Evolutionary conservation across 2,113 vertebrate genomes (phyloP).

Genomic region (Scomber colias): DNA sequence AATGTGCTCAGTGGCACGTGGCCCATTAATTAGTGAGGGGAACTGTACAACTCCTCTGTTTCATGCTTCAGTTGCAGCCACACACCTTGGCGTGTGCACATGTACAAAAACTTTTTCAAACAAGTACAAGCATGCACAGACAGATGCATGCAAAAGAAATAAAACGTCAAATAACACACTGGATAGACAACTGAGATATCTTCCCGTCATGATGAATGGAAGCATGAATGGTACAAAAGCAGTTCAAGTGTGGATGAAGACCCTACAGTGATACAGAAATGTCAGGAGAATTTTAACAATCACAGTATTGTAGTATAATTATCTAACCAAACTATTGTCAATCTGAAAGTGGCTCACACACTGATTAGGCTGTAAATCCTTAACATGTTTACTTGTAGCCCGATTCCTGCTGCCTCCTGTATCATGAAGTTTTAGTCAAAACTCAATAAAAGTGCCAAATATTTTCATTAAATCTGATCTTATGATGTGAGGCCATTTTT

Average conservation of each 20-base stretch:
- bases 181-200: constrained; percentile 25
- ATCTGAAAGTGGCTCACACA: background rate
- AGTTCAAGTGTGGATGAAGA: background rate
- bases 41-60: constrained; percentile 40
- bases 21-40: constrained; percentile 77
- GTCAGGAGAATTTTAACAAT: background rate
- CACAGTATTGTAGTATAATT: background rate
- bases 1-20: constrained; percentile 66
- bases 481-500: background rate
- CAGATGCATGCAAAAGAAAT: background rate
- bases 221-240: background rate
- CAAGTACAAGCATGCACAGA: constrained; percentile 43
- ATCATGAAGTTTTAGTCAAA: background rate
- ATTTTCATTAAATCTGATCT: background rate
- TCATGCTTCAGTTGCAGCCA: constrained; percentile 45
- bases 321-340: background rate
- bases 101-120: constrained; percentile 1
- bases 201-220: background rate
- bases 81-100: constrained; percentile 13
- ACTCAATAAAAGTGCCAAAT: background rate
- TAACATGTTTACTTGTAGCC: background rate
- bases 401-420: background rate
- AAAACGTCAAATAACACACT: constrained; percentile 21
- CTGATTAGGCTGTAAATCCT: background rate
- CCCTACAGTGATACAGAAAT: background rate